Evolutionary conservation across 2,888 invertebrate genomes (phyloP), one percentile per base, ranked within the genome.

Genomic region (Scaptomyza flava): DNA sequence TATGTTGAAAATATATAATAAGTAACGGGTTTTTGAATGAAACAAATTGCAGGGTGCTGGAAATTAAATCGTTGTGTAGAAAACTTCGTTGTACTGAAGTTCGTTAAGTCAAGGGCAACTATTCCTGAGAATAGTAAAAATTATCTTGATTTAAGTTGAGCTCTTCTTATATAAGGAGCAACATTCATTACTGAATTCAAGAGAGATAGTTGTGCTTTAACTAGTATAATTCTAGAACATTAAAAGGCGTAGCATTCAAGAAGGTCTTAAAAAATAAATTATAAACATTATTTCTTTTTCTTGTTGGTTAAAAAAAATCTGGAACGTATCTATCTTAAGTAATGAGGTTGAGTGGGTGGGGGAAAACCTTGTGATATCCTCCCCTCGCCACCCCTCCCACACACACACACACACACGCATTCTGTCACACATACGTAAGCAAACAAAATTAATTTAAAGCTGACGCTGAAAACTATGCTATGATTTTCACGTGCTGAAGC

Each of bases 371-470:
- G 81, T 62, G 63, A 46, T 46, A 58, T 46, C 38, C 36, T 23
- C 45, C n/a, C 45, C 38, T 17, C 17, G n/a, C 17, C 17, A 17
- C 17, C 14, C 27, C 59, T 54, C 36, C 14, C 38, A 38, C 38
- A 38, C 36, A 12, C 34, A 12, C 12, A 5, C 34, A 54, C 38
- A 23, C 38, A 41, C 48, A 34, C 34, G 50, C 34, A 50, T 33
- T 30, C 11, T 33, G 11, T 33, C 9, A 45, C 7, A 20, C 11
- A 47, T 27, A 31, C 12, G 38, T 7, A 60, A 8, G 54, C 42
- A 34, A 51, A 60, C 46, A 45, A 68, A 87, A 78, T 87, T 72
- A 81, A 81, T 76, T 79, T 76, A 71, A 81, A 71, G 68, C 76
- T 67, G 76, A 36, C 46, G 67, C 72, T 66, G 45, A 50, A 64